These are phyloP conservation scores for Procavia capensis DNA, from an alignment of 2,113 vertebrate species.

Conservation along the genomic window DNA sequence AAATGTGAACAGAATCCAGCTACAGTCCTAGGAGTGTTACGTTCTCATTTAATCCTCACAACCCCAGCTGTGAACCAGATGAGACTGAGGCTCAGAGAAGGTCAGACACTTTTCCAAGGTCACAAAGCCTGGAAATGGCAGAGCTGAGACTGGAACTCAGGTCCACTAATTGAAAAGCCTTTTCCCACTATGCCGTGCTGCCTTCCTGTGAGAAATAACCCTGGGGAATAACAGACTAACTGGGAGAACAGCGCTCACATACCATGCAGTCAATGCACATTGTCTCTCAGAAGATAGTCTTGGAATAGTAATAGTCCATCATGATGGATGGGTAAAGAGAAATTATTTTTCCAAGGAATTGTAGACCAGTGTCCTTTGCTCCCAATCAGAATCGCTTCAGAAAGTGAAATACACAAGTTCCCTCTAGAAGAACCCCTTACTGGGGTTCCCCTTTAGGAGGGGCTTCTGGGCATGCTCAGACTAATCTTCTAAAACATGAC, in stretches of 20 bases:
- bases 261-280: not conserved
- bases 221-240: not conserved
- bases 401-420: not conserved
- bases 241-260: not conserved
- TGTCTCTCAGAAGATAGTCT: not conserved
- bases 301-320: not conserved
- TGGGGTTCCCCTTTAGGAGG: not conserved
- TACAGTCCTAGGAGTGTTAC: not conserved
- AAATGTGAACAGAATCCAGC: not conserved
- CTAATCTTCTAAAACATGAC: not conserved
- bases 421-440: not conserved
- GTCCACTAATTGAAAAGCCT: not conserved
- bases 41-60: not conserved
- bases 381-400: not conserved
- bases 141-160: not conserved
- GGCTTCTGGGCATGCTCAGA: not conserved
- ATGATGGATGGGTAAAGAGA: not conserved
- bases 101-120: not conserved
- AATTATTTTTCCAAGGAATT: not conserved
- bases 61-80: not conserved
- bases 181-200: not conserved
- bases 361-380: not conserved
- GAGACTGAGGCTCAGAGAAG: not conserved
- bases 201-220: not conserved
- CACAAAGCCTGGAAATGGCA: not conserved